A percentile compares a stretch with the other conserved stretches of the same genome.
Evolutionary conservation across 1,140 invertebrate species (phyloP).

Genomic region (Lysiphlebus fabarum): DNA sequence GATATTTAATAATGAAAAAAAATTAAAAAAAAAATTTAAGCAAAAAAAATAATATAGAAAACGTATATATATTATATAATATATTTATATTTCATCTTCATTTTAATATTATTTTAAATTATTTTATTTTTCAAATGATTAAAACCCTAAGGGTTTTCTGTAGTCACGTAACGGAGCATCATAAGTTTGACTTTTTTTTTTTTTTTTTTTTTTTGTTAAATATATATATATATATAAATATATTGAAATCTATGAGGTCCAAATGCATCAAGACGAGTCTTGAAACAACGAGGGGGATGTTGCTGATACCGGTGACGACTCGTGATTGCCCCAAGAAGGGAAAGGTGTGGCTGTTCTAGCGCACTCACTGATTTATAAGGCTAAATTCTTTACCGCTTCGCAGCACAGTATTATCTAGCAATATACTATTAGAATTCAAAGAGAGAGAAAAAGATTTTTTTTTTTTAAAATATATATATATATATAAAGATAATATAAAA

Average conservation of each 20-base stretch:
- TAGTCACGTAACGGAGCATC: constrained; percentile 26
- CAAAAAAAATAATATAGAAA: too few relatives aligned
- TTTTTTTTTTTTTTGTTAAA: too few relatives aligned
- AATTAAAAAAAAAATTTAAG: too few relatives aligned
- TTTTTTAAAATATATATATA: too few relatives aligned
- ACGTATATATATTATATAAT: too few relatives aligned
- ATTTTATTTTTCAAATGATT: too few relatives aligned
- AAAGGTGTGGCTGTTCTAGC: constrained; percentile 53
- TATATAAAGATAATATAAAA: too few relatives aligned
- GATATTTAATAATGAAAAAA: too few relatives aligned
- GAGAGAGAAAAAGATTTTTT: too few relatives aligned
- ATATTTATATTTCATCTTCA: too few relatives aligned
- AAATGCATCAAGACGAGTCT: constrained; percentile 12
- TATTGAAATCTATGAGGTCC: background rate
- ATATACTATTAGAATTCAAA: too few relatives aligned
- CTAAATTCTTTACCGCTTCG: constrained; percentile 44
- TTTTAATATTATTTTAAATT: too few relatives aligned
- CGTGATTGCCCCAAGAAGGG: constrained; percentile 55
- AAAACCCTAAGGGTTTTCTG: constrained; percentile 19
- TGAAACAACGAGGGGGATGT: constrained; percentile 27
- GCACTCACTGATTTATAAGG: constrained; percentile 57
- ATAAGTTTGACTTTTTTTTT: background rate
- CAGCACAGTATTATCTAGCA: background rate
- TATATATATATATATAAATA: background rate
- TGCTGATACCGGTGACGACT: constrained; percentile 40